Evolutionary conservation across 2,888 invertebrate species (phyloP), one percentile per base, ranked within the genome.

Genomic region (Podotricha telesiphe): DNA sequence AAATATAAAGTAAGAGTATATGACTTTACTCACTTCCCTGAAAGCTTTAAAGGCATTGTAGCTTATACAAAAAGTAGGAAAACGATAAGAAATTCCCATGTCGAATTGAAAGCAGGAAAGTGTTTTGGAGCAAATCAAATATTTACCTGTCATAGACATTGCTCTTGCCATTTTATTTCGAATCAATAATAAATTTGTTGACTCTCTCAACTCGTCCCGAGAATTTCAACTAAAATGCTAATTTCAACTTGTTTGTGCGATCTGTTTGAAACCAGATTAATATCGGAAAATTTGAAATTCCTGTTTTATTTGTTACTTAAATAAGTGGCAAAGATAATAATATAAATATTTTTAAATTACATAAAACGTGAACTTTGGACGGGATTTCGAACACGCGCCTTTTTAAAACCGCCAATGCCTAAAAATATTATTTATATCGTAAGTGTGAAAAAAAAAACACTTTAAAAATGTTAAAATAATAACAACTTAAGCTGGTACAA

Each of bases 111-210:
- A 68, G 13, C 40, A 56, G 17, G 50, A 66, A 68, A 58, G 53
- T 58, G 40, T 42, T 47, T 64, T 22, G 28, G 62, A 59, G 42
- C 47, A 66, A 66, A 71, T 71, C 69, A 71, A 69, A 71, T 71
- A 63, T 63, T 69, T 64, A 71, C 61, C 37, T 68, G 65, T 63
- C 58, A 67, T 58, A 70, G 50, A 64, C 51, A 47, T 64, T 28
- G 53, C 63, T 67, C 45, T 59, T 47, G 40, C 67, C 58, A 64
- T 59, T 67, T 66, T 66, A 62, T 50, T 63, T 64, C 28, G 28
- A 70, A 64, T 67, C 63, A 70, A 70, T 70, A 70, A 67, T 70
- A 67, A 70, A 70, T 64, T 67, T 70, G 70, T 70, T 70, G 64
- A 70, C 64, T 68, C 51, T 28, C 22, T 28, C 42, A 53, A 53